Base-by-base conservation (phyloP, 2,113 vertebrate genomes). In the Cebus imitator region DNA sequence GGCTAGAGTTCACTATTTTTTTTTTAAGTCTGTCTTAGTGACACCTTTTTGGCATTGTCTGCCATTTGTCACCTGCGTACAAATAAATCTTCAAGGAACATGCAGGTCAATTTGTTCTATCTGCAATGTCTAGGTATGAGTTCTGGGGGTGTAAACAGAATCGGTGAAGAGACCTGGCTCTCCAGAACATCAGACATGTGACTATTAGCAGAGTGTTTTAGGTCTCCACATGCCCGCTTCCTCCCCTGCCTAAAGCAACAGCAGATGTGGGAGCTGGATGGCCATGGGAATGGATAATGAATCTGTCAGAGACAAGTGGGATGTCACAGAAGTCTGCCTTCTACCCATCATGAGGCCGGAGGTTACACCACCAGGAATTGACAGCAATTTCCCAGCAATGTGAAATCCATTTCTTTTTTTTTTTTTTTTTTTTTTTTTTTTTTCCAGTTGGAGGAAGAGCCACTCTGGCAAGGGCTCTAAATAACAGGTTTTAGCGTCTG, bases 251-350 rank as follows among this genome's bases (percentile, higher is more conserved):
- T 30, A 16, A 80, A 45, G 45, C 55, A 43, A 78, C 27, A 72
- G 61, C 6, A 35, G 73, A 76, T 0, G 0, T 94, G 37, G 55
- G 83, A 91, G 55, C 8, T 12, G 21, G 48, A 32, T 98, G 96
- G 94, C 94, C 94, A 85, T 97, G 94, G 91, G 97, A 98, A 97
- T 97, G 97, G 97, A 97, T 97, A 98, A 98, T 95, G 96, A 99
- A 96, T 98, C 97, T 98, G 97, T 98, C 98, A 98, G 97, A 98
- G 98, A 98, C 89, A 91, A 98, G 97, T 73, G 97, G 86, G 90
- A 97, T 97, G 90, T 95, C 97, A 95, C 66, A 73, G 95, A 98
- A 97, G 96, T 97, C 97, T 97, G 86, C 95, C 97, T 97, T 98
- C 97, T 25, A 81, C 70, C 97, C 94, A 94, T 87, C 97, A 94